A percentile compares a stretch with the other conserved stretches of the same genome.
Conservation (phyloP, 2,797 vertebrate species). For the Anabas testudineus region DNA sequence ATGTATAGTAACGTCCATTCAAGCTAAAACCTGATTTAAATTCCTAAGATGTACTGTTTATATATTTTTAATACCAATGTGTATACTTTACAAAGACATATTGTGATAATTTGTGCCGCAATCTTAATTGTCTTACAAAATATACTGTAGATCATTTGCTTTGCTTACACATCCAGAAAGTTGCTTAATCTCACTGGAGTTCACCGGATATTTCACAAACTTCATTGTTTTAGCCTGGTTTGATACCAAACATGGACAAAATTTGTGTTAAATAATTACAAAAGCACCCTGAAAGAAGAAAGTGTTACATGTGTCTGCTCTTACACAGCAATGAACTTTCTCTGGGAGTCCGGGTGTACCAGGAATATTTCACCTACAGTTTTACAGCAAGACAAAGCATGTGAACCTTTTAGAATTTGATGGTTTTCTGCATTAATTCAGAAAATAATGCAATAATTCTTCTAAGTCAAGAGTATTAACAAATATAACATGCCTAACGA, state of each 20-base stretch:
- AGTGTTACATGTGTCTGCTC: not conserved
- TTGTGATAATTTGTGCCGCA: not conserved
- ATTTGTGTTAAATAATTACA: slow-evolving; percentile 39
- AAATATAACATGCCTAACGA: no score
- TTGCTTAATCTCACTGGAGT: not conserved
- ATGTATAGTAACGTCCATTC: not conserved
- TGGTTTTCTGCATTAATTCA: no score
- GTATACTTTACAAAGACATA: not conserved
- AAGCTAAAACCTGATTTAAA: not conserved
- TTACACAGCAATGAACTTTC: not conserved
- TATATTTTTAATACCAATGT: not conserved
- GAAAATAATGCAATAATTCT: no score
- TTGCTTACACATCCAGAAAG: not conserved
- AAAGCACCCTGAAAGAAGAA: slow-evolving; percentile 4
- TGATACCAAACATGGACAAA: not conserved
- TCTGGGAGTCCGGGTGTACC: not conserved
- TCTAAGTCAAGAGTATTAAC: no score
- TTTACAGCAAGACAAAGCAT: no score
- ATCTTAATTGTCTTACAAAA: not conserved
- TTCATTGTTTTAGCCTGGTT: slow-evolving; percentile 10
- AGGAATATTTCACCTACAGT: slow-evolving; percentile 18
- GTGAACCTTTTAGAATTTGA: no score
- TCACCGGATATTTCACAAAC: not conserved
- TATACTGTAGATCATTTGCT: not conserved
- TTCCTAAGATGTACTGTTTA: not conserved